These are phyloP conservation scores for Melitaea athalia DNA, from an alignment of 2,888 invertebrate species.

Conservation along the genomic window DNA sequence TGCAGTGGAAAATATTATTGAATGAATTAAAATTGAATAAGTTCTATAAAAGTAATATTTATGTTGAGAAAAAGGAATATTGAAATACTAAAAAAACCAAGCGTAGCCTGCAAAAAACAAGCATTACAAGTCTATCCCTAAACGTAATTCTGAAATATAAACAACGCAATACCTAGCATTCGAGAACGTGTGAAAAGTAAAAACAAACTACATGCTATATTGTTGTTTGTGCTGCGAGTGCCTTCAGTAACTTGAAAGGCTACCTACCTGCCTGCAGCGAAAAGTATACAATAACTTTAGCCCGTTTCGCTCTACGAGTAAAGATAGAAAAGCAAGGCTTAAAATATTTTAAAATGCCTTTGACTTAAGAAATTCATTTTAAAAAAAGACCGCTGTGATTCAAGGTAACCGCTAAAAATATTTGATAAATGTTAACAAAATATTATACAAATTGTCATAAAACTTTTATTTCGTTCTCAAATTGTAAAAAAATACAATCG, in stretches of 20 bases:
- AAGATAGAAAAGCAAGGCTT: constrained; percentile 39
- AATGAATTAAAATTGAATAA: too few species aligned
- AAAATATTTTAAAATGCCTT: constrained; percentile 22
- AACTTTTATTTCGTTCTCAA: too few species aligned
- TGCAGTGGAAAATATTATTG: too few species aligned
- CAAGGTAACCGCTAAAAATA: not conserved
- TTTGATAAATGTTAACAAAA: too few species aligned
- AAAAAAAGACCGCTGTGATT: not conserved
- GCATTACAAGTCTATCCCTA: constrained; percentile 61
- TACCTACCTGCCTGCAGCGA: constrained; percentile 47
- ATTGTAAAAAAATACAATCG: too few species aligned
- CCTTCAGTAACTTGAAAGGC: constrained; percentile 58
- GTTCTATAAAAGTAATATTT: too few species aligned
- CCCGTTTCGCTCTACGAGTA: constrained; percentile 36
- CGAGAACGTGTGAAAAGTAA: constrained; percentile 67
- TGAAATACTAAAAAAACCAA: not conserved
- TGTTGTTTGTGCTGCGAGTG: constrained; percentile 50
- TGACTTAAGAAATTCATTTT: not conserved
- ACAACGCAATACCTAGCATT: constrained; percentile 57
- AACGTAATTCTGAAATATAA: constrained; percentile 58
- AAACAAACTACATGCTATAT: constrained; percentile 65
- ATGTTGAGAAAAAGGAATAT: not conserved
- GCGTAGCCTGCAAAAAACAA: constrained; percentile 1
- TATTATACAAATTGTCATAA: too few species aligned
- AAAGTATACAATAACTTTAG: constrained; percentile 8